Evolutionary conservation across 2,888 invertebrate species (phyloP), one percentile per base, ranked within the genome.

Genomic region (Shargacucullia verbasci): DNA sequence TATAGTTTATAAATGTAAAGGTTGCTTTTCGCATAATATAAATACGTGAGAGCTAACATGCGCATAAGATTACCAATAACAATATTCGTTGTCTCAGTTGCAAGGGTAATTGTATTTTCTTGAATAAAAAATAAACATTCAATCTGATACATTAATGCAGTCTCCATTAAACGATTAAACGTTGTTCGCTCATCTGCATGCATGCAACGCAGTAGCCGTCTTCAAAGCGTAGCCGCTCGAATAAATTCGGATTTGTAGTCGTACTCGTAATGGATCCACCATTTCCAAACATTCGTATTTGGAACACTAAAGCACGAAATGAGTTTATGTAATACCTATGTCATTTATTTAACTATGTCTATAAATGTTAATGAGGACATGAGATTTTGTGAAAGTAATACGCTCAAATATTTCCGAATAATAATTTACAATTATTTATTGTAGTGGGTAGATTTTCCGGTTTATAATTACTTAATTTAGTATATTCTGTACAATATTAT

Each of bases 91-190:
- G 59, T 60, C 54, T 48, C 59, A 60, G 57, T 65, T 59, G 69
- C 63, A 58, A 74, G 71, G 68, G 73, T 76, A 76, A 76, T 79
- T 80, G 76, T 81, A 67, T 80, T 80, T 80, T 74, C 70, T 63
- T 59, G 63, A 79, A 77, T 70, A 78, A 81, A 81, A 84, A 86
- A 82, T 78, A 85, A 85, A 83, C 78, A 81, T 83, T 84, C 81
- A 77, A 89, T 89, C 88, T 82, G 89, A 89, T 89, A 88, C 87
- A 88, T 87, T 89, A 90, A 88, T 88, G 84, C 83, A 85, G 85
- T 85, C 85, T 87, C 87, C 89, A 90, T 88, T 89, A 88, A 89
- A 90, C 87, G 89, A 90, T 90, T 90, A 89, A 91, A 86, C 84
- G 85, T 85, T 86, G 86, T 85, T 84, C 87, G 82, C 87, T 89